Base-by-base conservation (phyloP, 2,888 invertebrate genomes). In the Syrphus vitripennis region DNA sequence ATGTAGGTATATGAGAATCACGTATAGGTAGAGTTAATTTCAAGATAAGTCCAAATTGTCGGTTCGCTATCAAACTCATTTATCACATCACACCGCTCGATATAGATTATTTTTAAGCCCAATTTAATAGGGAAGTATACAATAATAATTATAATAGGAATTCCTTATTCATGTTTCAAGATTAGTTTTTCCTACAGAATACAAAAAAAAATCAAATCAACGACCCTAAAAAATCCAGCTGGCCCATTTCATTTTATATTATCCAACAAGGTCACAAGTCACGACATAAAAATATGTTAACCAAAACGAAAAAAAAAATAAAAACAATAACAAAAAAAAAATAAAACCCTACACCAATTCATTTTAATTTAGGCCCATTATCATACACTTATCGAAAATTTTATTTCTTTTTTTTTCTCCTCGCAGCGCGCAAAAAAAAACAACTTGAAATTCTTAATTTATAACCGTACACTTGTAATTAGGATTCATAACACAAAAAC, bases 401-500 rank as follows among this genome's bases (percentile, higher is more conserved):
- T 59, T 83, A 75, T 83, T 79, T 75, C 45, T 79, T 63, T 48
- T 78, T 74, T 37, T 14, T 24, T 7, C 16, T 29, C 31, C 29
- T 40, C 12, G 6, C 3, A 4, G 12, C 40, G 5, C 0, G 12
- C 4, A 19, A 45, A 40, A 3, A 5, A 50, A 50, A 59, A 37
- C 34, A 59, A 59, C 70, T 65, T 16, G 31, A 70, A 77, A 76
- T 57, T 24, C 59, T 59, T 72, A 50, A 42, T 84, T 84, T 80
- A 80, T 72, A 40, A 61, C 67, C 80, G 72, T 80, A 76, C 21
- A 61, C 55, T 70, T 57, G 79, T 80, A 77, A 84, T 80, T 71
- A 80, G 67, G 76, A 80, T 80, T 76, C 80, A 84, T 80, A 84
- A 84, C 76, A 65, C 50, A 31, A 80, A 80, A 84, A 84, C 76